Evolutionary conservation across 2,888 invertebrate genomes (phyloP).

Genomic region (Nasonia oneida): DNA sequence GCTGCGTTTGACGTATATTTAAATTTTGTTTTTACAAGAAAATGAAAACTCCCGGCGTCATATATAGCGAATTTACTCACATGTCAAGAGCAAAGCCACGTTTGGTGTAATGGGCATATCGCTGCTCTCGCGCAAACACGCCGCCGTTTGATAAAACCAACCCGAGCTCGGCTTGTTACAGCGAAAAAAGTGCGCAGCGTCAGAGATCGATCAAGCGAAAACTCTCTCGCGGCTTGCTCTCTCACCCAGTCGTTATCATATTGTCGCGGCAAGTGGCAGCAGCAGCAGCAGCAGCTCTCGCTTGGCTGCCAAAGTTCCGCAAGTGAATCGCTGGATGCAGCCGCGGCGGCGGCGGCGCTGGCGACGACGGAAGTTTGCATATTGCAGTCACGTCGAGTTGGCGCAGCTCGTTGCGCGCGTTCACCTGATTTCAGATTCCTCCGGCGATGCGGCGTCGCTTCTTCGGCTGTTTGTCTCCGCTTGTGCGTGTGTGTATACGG

Average conservation of each 20-base stretch:
- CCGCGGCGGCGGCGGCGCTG: not conserved
- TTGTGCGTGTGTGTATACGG: not conserved
- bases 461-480: slow-evolving; percentile 32
- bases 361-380: slow-evolving; percentile 65
- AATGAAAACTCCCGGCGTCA: slow-evolving; percentile 9
- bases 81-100: slow-evolving; percentile 21
- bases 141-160: not conserved
- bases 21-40: slow-evolving; percentile 25
- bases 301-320: slow-evolving; percentile 38
- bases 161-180: not conserved
- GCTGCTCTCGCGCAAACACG: not conserved
- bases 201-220: slow-evolving; percentile 11
- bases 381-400: slow-evolving; percentile 75
- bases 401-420: slow-evolving; percentile 55
- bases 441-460: slow-evolving; percentile 61
- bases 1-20: slow-evolving; percentile 25
- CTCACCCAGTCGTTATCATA: not conserved
- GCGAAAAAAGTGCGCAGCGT: not conserved
- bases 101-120: no score
- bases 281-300: not conserved
- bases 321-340: not conserved
- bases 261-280: slow-evolving; percentile 2
- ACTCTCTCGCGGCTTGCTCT: not conserved
- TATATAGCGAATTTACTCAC: slow-evolving; percentile 16
- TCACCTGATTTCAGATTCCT: slow-evolving; percentile 75